Evolutionary conservation across 2,113 vertebrate species (phyloP), one percentile per base, ranked within the genome.

Genomic region (Microcebus griseorufus): DNA sequence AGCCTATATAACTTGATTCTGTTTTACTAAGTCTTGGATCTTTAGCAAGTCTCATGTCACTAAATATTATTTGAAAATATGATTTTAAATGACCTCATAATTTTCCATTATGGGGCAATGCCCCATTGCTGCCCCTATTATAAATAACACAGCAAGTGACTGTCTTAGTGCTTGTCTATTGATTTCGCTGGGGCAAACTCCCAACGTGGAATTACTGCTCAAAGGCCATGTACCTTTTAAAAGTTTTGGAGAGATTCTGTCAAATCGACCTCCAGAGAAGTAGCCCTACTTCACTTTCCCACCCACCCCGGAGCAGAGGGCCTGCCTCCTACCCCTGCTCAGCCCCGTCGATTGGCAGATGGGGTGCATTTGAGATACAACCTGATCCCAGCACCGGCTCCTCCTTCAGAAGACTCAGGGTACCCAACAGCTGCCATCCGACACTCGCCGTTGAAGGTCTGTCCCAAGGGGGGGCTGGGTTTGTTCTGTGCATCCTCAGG

Each of bases 21-120:
- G 3, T 62, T 83, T 92, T 80, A 81, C 65, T 93, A n/a, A 90
- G 9, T 79, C 23, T 83, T 87, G 60, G 65, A 6, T 45, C 32
- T 60, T 86, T 69, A 75, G 64, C 51, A 64, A 69, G 69, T 80
- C 48, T 73, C 8, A 25, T 53, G 79, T 42, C 48, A 42, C 70
- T 80, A 93, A 25, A 25, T 25, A 62, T n/a, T 70, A 37, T 34
- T 91, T 73, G 48, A 83, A 92, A 82, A 80, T 32, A 16, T 7
- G 13, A 37, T 83, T 81, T 75, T 78, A 65, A 86, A 51, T 60
- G 81, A 72, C 42, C 53, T 39, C 45, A 3, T 80, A 11, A 48
- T 93, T 32, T 29, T 76, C n/a, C 25, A 29, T 84, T 89, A 32
- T 39, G 5, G 18, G 5, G 18, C 67, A 75, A 1, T 6, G 39